Evolutionary conservation across 2,888 invertebrate genomes (phyloP), one percentile per base, ranked within the genome.

Genomic region (Pyrocoelia pectoralis): DNA sequence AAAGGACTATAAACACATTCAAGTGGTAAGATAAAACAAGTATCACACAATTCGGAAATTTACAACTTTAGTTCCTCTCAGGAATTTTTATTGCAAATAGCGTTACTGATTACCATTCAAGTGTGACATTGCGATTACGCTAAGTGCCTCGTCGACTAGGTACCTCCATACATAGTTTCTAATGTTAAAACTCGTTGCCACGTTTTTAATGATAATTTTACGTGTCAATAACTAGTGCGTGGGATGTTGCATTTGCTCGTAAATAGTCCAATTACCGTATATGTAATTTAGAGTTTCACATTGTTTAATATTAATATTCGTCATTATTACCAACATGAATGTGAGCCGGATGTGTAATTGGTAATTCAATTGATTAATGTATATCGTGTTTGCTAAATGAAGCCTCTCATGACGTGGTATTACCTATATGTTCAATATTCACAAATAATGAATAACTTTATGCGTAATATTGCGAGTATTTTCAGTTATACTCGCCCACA

Each of bases 11-110:
- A 33, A 33, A 33, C 33, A 33, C 33, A 33, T 33, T 33, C 33
- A 33, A 33, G 33, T 33, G 33, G 33, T 33, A 33, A 33, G 33
- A 33, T 33, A 33, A 33, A 33, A n/a, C 33, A 33, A 33, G 33
- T 33, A 33, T 33, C 33, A 33, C 33, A 33, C 33, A 33, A 33
- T 33, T 33, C 8, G 33, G 33, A 33, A 33, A 33, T 33, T 33
- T 33, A 33, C 33, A 33, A n/a, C 33, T 33, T 33, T 8, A 33
- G 33, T 33, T 33, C n/a, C 33, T 2, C 33, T 33, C 33, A 33
- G 8, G 33, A 33, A n/a, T 33, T 33, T 33, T 33, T 33, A 33
- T 8, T 33, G 9, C 33, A 33, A 33, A 6, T 33, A 33, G 8
- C 2, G 8, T 33, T 8, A 33, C 33, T 33, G 33, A 33, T 33